A percentile compares a stretch with the other conserved stretches of the same genome.
Conservation (phyloP, 2,797 vertebrate species). For the Scolopax bukidnonensis region DNA sequence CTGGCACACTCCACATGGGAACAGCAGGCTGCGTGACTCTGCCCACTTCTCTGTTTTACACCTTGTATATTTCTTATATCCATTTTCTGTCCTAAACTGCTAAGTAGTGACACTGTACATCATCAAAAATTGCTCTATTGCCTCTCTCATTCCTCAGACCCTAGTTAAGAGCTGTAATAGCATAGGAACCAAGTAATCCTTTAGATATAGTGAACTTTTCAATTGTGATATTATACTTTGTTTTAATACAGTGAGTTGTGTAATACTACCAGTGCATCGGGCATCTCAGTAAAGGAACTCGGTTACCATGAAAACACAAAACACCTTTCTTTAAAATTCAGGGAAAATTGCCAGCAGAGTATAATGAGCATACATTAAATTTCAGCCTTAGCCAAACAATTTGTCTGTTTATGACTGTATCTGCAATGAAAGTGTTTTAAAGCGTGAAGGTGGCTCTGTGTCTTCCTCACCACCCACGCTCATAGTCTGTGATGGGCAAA, state of each 20-base stretch:
- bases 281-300: neutral
- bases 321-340: conserved; percentile 11
- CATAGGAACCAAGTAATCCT: neutral
- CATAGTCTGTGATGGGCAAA: neutral
- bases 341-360: neutral
- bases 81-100: neutral
- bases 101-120: accelerated
- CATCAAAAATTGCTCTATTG: neutral
- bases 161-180: neutral
- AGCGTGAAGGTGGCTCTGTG: conserved; percentile 15
- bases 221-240: neutral
- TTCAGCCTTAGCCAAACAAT: conserved; percentile 5
- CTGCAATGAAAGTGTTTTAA: conserved; percentile 1
- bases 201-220: neutral
- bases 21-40: accelerated
- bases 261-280: neutral
- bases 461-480: neutral
- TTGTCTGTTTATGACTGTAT: neutral
- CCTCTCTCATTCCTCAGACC: neutral
- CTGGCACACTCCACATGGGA: neutral
- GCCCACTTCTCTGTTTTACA: neutral
- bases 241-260: neutral
- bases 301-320: conserved; percentile 34
- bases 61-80: too few species aligned
- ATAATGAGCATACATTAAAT: neutral